Conservation (phyloP, 1,140 invertebrate genomes). For the Drosophila ironensis region DNA sequence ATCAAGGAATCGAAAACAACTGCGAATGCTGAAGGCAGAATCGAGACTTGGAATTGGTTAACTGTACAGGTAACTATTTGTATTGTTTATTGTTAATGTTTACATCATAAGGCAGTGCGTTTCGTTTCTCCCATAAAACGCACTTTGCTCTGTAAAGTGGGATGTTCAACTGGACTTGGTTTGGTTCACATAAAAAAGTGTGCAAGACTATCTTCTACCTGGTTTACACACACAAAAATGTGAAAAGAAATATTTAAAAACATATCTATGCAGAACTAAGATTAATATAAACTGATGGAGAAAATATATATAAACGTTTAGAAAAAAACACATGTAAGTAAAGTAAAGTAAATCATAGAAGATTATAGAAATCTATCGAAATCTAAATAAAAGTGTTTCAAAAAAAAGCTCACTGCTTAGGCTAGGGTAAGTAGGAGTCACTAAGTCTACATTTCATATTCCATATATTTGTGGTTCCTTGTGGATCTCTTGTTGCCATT, state of each 20-base stretch:
- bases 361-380: neutral
- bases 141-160: conserved; percentile 5
- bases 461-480: conserved; percentile 31
- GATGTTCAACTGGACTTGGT: conserved; percentile 22
- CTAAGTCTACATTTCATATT: conserved; percentile 17
- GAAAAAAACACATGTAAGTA: no score
- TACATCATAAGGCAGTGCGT: neutral
- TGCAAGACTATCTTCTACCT: conserved; percentile 33
- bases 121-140: neutral
- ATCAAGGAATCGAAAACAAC: neutral
- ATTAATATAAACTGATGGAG: neutral
- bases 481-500: conserved; percentile 13
- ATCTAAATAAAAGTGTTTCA: neutral
- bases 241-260: no score
- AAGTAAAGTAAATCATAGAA: neutral
- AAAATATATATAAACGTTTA: neutral
- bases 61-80: neutral
- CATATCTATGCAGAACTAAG: neutral
- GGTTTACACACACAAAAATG: conserved; percentile 6
- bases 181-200: conserved; percentile 27
- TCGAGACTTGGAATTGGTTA: conserved; percentile 7
- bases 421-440: conserved; percentile 29
- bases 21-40: conserved; percentile 27
- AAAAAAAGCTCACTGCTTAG: conserved; percentile 3
- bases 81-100: neutral